These are phyloP conservation scores for Rallus crepitans DNA, from an alignment of 2,797 vertebrate genomes.

Conservation along the genomic window DNA sequence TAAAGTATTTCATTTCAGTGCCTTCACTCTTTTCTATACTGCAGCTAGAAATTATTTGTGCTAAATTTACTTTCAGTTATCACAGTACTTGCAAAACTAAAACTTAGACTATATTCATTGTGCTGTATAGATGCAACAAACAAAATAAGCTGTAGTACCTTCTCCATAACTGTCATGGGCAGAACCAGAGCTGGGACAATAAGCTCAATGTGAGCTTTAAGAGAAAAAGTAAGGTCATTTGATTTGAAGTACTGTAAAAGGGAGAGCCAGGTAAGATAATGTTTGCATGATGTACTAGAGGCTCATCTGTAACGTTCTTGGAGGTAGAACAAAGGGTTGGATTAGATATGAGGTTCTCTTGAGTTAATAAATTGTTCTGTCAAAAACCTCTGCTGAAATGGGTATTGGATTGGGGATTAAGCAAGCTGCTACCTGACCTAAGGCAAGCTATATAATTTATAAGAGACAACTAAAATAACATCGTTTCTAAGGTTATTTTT, in stretches of 20 bases:
- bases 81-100: neutral
- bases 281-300: neutral
- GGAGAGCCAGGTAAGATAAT: neutral
- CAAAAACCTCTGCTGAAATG: neutral
- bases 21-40: neutral
- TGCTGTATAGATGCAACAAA: neutral
- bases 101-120: neutral
- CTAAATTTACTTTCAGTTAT: neutral
- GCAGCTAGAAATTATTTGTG: neutral
- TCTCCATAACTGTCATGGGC: neutral
- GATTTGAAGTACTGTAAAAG: neutral
- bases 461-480: neutral
- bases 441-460: neutral
- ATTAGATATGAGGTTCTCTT: neutral
- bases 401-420: neutral
- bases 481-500: neutral
- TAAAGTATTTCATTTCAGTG: neutral
- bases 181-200: neutral
- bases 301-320: neutral
- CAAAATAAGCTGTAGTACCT: neutral
- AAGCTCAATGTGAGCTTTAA: neutral
- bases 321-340: neutral
- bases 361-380: neutral
- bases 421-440: neutral
- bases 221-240: neutral